These are phyloP conservation scores for Paragorgia papillata DNA, from an alignment of 92 coral and sea anemone genomes.

Conservation along the genomic window DNA sequence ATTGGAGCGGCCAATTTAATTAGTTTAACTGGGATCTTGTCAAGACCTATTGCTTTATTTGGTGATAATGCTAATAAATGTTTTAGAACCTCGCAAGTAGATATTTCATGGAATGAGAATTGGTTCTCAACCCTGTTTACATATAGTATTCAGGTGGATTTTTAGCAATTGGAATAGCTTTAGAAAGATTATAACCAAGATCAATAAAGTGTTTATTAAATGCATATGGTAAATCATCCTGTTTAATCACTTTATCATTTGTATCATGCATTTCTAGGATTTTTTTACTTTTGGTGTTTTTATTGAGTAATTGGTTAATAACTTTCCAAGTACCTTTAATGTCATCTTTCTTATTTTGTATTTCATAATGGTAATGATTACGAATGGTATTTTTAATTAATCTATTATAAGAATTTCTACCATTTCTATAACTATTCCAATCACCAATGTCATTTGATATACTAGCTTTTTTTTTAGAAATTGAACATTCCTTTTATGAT, in stretches of 20 bases:
- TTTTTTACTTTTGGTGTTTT: constrained; percentile 19
- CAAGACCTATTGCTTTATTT: not conserved
- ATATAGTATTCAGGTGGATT: not conserved
- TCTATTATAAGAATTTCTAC: constrained; percentile 44
- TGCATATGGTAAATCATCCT: constrained; percentile 2
- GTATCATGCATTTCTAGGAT: constrained; percentile 17
- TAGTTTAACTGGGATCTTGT: not conserved
- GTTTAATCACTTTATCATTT: not conserved
- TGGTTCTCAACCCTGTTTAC: not conserved
- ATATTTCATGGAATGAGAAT: constrained; percentile 2
- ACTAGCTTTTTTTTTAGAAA: constrained; percentile 43
- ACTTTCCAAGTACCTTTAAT: constrained; percentile 50
- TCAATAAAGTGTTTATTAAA: constrained; percentile 20
- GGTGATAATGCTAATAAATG: not conserved
- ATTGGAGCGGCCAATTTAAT: constrained; percentile 8
- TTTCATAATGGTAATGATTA: constrained; percentile 34
- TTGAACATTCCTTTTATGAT: not conserved
- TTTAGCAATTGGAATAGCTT: not conserved
- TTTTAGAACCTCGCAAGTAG: not conserved
- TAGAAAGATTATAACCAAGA: constrained; percentile 9
- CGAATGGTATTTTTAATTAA: constrained; percentile 37
- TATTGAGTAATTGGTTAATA: constrained; percentile 27
- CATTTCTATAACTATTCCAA: constrained; percentile 42
- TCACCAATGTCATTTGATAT: constrained; percentile 42
- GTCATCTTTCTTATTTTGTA: constrained; percentile 20